phyloP scores from a whole-genome alignment of 64 coral and sea anemone species.

The Cladopsammia gracilis region DNA sequence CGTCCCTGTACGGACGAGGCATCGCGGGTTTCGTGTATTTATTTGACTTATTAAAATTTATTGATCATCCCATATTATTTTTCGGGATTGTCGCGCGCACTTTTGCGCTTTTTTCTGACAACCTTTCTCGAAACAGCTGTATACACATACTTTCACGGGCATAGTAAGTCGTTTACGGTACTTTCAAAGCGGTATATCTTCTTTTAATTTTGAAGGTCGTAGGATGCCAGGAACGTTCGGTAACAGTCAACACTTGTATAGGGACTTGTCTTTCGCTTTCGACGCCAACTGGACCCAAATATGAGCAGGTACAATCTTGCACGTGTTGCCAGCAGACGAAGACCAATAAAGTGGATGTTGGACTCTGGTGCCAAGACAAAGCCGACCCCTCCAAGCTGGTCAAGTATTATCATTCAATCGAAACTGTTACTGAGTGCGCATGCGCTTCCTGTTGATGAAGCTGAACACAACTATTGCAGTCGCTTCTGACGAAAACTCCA shows the following conservation, averaged over 20 bases:
- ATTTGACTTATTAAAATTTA: too few species aligned
- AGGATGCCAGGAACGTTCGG: slow-evolving; percentile 23
- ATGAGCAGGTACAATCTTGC: slow-evolving; percentile 19
- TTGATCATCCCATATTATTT: too few species aligned
- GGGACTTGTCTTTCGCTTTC: slow-evolving; percentile 43
- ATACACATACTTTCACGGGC: too few species aligned
- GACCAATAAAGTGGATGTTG: slow-evolving; percentile 6
- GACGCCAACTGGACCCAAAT: slow-evolving; percentile 8
- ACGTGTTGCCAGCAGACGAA: slow-evolving; percentile 22
- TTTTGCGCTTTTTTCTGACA: too few species aligned
- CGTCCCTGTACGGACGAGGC: too few species aligned
- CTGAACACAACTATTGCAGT: background rate
- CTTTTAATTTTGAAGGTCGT: background rate
- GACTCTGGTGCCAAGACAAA: slow-evolving; percentile 35
- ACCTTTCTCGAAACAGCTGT: too few species aligned
- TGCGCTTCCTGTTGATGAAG: slow-evolving; percentile 24
- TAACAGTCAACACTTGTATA: slow-evolving; percentile 28
- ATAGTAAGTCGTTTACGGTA: too few species aligned
- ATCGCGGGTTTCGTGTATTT: too few species aligned
- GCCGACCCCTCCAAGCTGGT: background rate
- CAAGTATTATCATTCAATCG: slow-evolving; percentile 27
- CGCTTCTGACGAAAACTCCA: too few species aligned
- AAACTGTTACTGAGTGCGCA: slow-evolving; percentile 24
- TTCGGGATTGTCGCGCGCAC: too few species aligned
- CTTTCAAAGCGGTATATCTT: too few species aligned